A percentile compares a stretch with the other conserved stretches of the same genome.
Conservation (phyloP, 2,888 invertebrate species). For the Scaptodrosophila latifasciaeformis region DNA sequence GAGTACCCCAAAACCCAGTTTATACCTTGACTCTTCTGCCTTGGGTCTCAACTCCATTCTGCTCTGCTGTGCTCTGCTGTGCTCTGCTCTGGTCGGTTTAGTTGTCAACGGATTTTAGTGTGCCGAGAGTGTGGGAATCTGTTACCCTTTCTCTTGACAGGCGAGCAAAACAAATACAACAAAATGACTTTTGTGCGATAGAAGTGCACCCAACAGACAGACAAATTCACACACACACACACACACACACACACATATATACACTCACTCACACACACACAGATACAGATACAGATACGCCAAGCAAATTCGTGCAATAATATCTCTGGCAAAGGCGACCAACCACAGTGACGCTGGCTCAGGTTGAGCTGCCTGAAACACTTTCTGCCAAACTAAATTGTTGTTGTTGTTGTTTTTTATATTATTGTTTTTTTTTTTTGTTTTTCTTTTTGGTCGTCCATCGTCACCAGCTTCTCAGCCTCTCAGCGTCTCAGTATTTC, state of each 20-base stretch:
- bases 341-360: conserved; percentile 45
- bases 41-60: too few relatives aligned
- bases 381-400: conserved; percentile 17
- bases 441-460: not conserved
- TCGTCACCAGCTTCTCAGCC: not conserved
- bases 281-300: not conserved
- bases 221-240: too few relatives aligned
- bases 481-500: conserved; percentile 1
- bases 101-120: conserved; percentile 54
- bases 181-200: conserved; percentile 56
- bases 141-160: conserved; percentile 66
- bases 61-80: conserved; percentile 7
- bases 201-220: conserved; percentile 16
- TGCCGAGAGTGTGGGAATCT: conserved; percentile 68
- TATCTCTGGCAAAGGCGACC: conserved; percentile 31
- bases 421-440: not conserved
- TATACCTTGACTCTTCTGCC: too few relatives aligned
- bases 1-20: too few relatives aligned
- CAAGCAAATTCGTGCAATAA: not conserved
- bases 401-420: not conserved
- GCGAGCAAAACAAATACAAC: conserved; percentile 48
- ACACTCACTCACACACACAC: too few relatives aligned
- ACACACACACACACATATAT: too few relatives aligned
- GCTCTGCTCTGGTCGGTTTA: conserved; percentile 29
- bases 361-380: conserved; percentile 11